Conservation (phyloP, 2,797 vertebrate species). For the Tapera naevia region DNA sequence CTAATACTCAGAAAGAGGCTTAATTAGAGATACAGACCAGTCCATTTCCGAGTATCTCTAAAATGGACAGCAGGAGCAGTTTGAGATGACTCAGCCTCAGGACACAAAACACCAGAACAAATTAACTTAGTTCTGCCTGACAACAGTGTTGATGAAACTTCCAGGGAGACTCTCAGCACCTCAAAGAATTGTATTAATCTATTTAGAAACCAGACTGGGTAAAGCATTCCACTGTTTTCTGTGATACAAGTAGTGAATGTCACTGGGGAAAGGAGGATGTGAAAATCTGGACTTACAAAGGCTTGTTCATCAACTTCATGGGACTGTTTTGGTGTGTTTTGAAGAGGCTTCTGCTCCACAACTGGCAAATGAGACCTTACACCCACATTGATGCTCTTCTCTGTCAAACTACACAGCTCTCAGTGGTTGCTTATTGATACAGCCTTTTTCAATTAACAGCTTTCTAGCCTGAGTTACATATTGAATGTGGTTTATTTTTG, state of each 20-base stretch:
- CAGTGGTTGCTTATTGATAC: not conserved
- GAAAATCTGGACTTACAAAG: not conserved
- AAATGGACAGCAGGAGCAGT: not conserved
- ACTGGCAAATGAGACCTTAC: not conserved
- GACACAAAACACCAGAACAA: not conserved
- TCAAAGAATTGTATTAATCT: not conserved
- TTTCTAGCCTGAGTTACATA: not conserved
- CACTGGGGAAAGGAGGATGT: not conserved
- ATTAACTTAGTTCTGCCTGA: not conserved
- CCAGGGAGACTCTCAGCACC: not conserved
- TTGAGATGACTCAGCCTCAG: not conserved
- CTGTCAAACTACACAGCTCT: not conserved
- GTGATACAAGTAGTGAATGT: not conserved
- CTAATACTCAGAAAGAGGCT: not conserved
- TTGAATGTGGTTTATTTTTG: not conserved
- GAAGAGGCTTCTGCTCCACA: not conserved
- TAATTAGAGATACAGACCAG: not conserved
- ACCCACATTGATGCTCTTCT: not conserved
- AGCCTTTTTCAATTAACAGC: not conserved
- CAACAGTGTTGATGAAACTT: not conserved
- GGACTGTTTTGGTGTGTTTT: not conserved
- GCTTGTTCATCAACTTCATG: not conserved
- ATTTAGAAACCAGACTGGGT: not conserved
- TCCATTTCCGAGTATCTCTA: not conserved
- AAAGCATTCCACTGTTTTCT: not conserved